Base-by-base conservation (phyloP, 1,140 invertebrate species). In the Hestina assimilis region DNA sequence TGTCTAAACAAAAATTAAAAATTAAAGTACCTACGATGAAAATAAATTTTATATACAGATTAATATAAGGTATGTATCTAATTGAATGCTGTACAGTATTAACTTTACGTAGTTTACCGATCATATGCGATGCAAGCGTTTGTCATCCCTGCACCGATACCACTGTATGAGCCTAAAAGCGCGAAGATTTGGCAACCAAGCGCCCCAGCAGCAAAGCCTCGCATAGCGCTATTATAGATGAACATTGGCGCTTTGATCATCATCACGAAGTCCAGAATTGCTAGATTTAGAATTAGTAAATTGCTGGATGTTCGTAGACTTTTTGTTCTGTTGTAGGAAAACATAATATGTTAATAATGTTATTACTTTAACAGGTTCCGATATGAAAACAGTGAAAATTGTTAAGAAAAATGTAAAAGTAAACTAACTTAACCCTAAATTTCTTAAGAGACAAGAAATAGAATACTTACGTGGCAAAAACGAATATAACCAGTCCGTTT, bases 401-500 rank as follows among this genome's bases (percentile, higher is more conserved):
- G 11, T 11, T 14, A 12, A 35, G 11, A 35, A 9, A 0, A 43
- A 43, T 9, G n/a, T 1, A 12, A 6, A 40, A 24, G 26, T 17
- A 17, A 38, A 33, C 0, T 50, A 38, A 28, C 4, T 17, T 4
- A 21, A 24, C 8, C 6, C 1, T 11, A 21, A 1, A n/a, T n/a
- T n/a, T n/a, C n/a, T n/a, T n/a, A n/a, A n/a, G n/a, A n/a, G n/a
- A n/a, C n/a, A n/a, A n/a, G n/a, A n/a, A n/a, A n/a, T n/a, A n/a
- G n/a, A n/a, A 23, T 63, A 91, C 91, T 91, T 89, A 95, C 92
- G 94, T 91, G 53, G 92, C 92, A 81, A 98, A 97, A 62, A 97
- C 93, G 92, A 94, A 97, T 65, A 97, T 93, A 59, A 98, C 96
- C 12, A 97, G 89, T 21, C 96, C 95, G 81, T 98, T 98, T 58